These are phyloP conservation scores for Neodiprion lecontei DNA, from an alignment of 1,140 invertebrate species.

Conservation along the genomic window DNA sequence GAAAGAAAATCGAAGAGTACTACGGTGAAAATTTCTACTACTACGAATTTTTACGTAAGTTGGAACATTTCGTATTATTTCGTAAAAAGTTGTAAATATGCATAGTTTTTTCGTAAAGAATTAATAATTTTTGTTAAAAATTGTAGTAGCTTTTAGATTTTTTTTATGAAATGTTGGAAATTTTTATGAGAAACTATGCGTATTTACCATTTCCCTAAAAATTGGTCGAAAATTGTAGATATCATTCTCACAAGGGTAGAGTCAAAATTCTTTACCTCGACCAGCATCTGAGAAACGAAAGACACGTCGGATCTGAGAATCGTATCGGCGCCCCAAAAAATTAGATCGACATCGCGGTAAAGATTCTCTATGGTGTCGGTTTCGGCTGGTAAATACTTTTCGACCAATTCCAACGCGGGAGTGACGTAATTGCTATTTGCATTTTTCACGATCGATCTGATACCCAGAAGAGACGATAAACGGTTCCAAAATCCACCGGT, in stretches of 20 bases:
- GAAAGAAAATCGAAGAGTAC: no score
- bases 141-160: no score
- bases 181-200: no score
- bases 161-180: no score
- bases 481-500: constrained; percentile 45
- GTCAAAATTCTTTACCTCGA: constrained; percentile 37
- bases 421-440: constrained; percentile 43
- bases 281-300: constrained; percentile 45
- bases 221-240: not conserved
- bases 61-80: no score
- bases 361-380: constrained; percentile 41
- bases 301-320: constrained; percentile 51
- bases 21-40: no score
- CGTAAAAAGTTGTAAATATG: no score
- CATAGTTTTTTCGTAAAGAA: no score
- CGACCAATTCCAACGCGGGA: constrained; percentile 39
- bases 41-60: no score
- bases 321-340: constrained; percentile 52
- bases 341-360: constrained; percentile 49
- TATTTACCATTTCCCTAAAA: not conserved
- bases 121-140: no score
- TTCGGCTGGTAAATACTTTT: constrained; percentile 37
- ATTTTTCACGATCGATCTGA: constrained; percentile 39
- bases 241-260: no score
- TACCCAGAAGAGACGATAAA: constrained; percentile 40